phyloP scores from a whole-genome alignment of 1,140 invertebrate genomes.

The Drosophila asahinai region DNA sequence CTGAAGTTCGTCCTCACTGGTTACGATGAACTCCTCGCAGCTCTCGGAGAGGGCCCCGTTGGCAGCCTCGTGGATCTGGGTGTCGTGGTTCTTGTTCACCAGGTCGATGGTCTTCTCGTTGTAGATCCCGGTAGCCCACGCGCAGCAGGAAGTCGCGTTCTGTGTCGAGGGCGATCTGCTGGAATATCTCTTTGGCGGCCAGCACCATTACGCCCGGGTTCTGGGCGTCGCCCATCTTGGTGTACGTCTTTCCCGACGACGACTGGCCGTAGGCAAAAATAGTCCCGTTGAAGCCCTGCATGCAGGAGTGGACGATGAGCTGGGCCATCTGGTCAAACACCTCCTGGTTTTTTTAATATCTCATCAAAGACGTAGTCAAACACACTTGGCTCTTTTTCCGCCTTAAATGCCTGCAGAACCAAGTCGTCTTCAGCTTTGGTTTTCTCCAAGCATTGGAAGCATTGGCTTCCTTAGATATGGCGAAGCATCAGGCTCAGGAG shows the following conservation, averaged over 20 bases:
- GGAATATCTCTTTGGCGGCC: slow-evolving; percentile 90
- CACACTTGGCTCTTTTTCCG: slow-evolving; percentile 35
- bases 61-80: slow-evolving; percentile 89
- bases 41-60: slow-evolving; percentile 87
- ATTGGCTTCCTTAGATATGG: no score
- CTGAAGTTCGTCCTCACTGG: slow-evolving; percentile 10
- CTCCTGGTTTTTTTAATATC: no score
- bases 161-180: slow-evolving; percentile 87
- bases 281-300: slow-evolving; percentile 95
- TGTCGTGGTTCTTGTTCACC: slow-evolving; percentile 87
- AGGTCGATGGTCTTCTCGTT: slow-evolving; percentile 92
- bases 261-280: slow-evolving; percentile 96
- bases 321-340: slow-evolving; percentile 75
- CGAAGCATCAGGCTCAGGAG: slow-evolving; percentile 7
- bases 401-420: no score
- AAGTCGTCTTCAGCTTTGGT: no score
- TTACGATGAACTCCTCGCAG: slow-evolving; percentile 79
- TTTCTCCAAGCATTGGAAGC: no score
- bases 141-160: slow-evolving; percentile 90
- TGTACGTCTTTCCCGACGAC: no score
- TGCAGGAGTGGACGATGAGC: slow-evolving; percentile 90
- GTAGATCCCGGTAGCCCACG: slow-evolving; percentile 92
- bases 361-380: slow-evolving; percentile 91
- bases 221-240: no score
- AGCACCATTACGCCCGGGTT: slow-evolving; percentile 52